Evolutionary conservation across 2,888 invertebrate species (phyloP), one percentile per base, ranked within the genome.

Genomic region (Eupithecia inturbata): DNA sequence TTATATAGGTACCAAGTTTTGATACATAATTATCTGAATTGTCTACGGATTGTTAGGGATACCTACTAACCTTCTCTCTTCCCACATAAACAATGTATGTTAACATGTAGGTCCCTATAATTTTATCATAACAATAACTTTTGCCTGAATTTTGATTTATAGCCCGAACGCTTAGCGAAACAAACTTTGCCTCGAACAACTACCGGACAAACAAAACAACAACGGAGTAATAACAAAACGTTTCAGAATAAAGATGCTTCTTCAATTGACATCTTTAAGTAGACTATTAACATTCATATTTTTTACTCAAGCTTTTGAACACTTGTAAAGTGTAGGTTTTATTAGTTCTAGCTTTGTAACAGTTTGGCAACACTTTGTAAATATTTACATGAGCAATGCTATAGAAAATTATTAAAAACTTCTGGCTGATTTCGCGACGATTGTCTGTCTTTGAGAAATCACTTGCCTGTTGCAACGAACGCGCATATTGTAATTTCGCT

Each of bases 91-190:
- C 36, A n/a, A n/a, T 22, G n/a, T 36, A 45, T 12, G 26, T 67
- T 41, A 66, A n/a, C 64, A 62, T 62, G 69, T 63, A 45, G 19
- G 62, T 64, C n/a, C 60, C 70, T 26, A 26, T 57, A 66, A 71
- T 64, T 64, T 70, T 70, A 70, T 22, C n/a, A n/a, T 33, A 31
- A 41, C 60, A 60, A 28, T 26, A 69, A 33, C 60, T 71, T 71
- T 75, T 64, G 76, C 77, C 73, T 77, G 77, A 86, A 86, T 84
- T 85, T 85, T 85, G 84, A 86, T 87, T 84, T 84, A 85, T 86
- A 75, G 77, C 84, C 78, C 79, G 79, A 84, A 85, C 81, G 85
- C 83, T 83, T 82, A 85, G 81, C 82, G 80, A 84, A 80, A 83
- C 82, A 83, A 86, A 85, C 82, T 85, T 85, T 78, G 41, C 68